Percentiles rank a stretch among this genome's conserved stretches.
Conservation (phyloP, 2,888 invertebrate species). For the Sarcophaga rosellei region DNA sequence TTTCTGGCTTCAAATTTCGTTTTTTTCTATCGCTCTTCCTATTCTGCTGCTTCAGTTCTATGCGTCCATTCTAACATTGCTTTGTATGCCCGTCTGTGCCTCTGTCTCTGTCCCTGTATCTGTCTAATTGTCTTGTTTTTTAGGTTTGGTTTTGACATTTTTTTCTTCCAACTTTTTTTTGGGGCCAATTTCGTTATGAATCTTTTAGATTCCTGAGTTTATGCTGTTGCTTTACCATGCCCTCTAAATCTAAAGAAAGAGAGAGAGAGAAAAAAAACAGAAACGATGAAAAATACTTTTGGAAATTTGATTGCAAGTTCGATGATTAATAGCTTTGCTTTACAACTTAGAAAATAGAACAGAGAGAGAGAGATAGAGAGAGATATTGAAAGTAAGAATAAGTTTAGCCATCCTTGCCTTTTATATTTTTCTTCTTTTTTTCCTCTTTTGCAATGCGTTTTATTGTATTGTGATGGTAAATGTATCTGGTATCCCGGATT, state of each 20-base stretch:
- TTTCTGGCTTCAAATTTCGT: conserved; percentile 39
- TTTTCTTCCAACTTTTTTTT: neutral
- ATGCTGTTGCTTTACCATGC: conserved; percentile 43
- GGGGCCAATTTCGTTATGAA: conserved; percentile 37
- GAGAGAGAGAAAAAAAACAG: conserved; percentile 7
- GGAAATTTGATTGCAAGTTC: conserved; percentile 67
- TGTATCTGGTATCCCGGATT: conserved; percentile 20
- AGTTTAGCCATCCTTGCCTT: neutral
- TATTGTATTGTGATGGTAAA: conserved; percentile 33
- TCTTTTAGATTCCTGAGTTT: conserved; percentile 1
- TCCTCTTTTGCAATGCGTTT: neutral
- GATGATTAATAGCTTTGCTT: conserved; percentile 65
- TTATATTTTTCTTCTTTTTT: neutral
- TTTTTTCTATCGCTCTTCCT: neutral
- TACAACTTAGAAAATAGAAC: conserved; percentile 7
- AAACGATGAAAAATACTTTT: conserved; percentile 56
- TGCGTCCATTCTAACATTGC: neutral
- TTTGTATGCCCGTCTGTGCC: conserved; percentile 34
- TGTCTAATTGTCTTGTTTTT: conserved; percentile 31
- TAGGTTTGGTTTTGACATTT: neutral
- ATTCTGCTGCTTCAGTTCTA: neutral
- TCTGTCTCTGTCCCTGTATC: neutral
- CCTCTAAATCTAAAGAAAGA: conserved; percentile 24
- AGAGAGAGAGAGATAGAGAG: neutral
- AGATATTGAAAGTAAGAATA: neutral